phyloP scores from a whole-genome alignment of 2,797 vertebrate species.

The Coranthus polyacanthus region DNA sequence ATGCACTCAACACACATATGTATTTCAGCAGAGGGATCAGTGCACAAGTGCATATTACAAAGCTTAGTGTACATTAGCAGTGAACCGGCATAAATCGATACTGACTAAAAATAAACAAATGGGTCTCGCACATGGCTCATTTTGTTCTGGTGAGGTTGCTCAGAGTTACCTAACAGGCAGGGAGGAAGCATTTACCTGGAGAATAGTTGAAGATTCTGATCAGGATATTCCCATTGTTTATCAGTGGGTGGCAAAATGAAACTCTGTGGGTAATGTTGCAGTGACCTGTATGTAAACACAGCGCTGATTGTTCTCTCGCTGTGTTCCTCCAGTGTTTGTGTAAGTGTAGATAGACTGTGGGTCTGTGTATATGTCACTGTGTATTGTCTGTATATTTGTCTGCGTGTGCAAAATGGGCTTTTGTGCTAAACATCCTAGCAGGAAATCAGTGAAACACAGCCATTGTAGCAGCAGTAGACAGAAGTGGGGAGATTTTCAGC shows the following conservation, averaged over 20 bases:
- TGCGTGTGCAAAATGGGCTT: conserved; percentile 41
- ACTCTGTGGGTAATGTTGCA: conserved; percentile 29
- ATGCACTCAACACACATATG: conserved; percentile 16
- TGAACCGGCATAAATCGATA: conserved; percentile 55
- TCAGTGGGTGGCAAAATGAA: conserved; percentile 65
- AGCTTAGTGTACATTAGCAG: conserved; percentile 57
- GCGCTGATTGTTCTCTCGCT: conserved; percentile 34
- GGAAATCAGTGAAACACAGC: conserved; percentile 49
- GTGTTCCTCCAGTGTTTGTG: conserved; percentile 18
- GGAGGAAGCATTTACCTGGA: conserved; percentile 53
- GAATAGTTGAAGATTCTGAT: conserved; percentile 46
- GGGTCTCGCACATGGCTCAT: conserved; percentile 34
- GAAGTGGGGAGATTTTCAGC: conserved; percentile 50
- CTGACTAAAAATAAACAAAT: conserved; percentile 69
- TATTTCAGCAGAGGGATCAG: conserved; percentile 31
- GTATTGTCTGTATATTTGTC: conserved; percentile 34
- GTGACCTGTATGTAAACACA: conserved; percentile 54
- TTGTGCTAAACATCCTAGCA: conserved; percentile 31
- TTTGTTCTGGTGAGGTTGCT: conserved; percentile 29
- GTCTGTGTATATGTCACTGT: conserved; percentile 11
- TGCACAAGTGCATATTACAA: conserved; percentile 37
- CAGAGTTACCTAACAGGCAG: conserved; percentile 32
- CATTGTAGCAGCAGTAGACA: conserved; percentile 37
- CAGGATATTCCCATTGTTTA: conserved; percentile 55
- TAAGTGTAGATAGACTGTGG: not conserved